Evolutionary conservation across 2,797 vertebrate genomes (phyloP), one percentile per base, ranked within the genome.

Genomic region (Cichlasoma orientale): DNA sequence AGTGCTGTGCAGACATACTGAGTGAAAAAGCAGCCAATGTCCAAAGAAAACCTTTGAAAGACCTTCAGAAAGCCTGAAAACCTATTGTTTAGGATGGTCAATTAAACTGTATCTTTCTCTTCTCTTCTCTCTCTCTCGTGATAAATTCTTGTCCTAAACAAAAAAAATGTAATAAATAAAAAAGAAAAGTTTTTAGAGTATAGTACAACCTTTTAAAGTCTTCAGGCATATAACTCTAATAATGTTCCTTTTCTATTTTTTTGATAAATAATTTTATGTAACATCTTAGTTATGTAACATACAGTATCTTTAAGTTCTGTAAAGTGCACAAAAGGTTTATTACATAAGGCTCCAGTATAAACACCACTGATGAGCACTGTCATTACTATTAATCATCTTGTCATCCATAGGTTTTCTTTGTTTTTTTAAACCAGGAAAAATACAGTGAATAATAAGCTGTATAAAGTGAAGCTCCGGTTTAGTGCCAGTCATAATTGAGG

Each of bases 401-500:
- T 25, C 21, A 57, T 6, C 3, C 9, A 73, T 10, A 11, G 25
- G 61, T 19, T 66, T 47, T 66, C 61, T 47, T 47, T 16, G 21
- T 59, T 56, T 38, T 59, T 69, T 3, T 0, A 16, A 66, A 25
- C 3, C 27, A 3, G 4, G 1, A 5, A 52, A 58, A 71, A 31
- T 12, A 75, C 3, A 56, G 38, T 56, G 9, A 75, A 66, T 27
- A 79, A 23, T 61, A 63, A 19, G 7, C 8, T 0, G 18, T 25
- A 72, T 50, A 58, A 75, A 68, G 33, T 58, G 38, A 86, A 23
- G 16, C 18, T 59, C 23, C 13, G 31, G 54, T 82, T 83, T 74
- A 78, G 44, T 47, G 41, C 21, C 53, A 59, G 52, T 53, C 14
- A 54, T 68, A 80, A 89, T 23, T 59, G 29, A 80, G 55, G 71